Conservation (phyloP, 2,113 vertebrate species). For the Carollia perspicillata region DNA sequence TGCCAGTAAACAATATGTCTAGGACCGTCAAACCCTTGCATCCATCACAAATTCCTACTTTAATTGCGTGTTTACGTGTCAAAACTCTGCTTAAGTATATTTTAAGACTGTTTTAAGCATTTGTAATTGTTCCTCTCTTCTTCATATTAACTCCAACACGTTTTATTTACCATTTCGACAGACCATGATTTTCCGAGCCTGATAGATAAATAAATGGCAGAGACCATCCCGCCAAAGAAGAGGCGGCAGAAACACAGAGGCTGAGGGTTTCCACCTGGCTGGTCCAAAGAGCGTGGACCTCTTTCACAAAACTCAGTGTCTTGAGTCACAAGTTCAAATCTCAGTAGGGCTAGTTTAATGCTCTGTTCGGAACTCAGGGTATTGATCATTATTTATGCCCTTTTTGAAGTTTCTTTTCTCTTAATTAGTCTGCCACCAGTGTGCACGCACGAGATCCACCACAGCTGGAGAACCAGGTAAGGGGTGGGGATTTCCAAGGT, state of each 20-base stretch:
- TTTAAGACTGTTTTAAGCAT: slow-evolving; percentile 82
- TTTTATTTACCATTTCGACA: slow-evolving; percentile 68
- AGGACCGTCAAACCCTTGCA: slow-evolving; percentile 76
- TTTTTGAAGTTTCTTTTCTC: not conserved
- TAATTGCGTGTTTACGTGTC: slow-evolving; percentile 85
- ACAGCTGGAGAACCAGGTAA: not conserved
- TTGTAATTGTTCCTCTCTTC: slow-evolving; percentile 83
- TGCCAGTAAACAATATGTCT: slow-evolving; percentile 85
- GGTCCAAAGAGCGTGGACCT: not conserved
- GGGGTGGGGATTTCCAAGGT: not conserved
- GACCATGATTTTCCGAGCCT: slow-evolving; percentile 43
- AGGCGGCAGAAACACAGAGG: not conserved
- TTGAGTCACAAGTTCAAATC: slow-evolving; percentile 3
- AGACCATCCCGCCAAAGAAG: not conserved
- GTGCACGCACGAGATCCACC: not conserved
- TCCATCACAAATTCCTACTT: slow-evolving; percentile 86
- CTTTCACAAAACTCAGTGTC: not conserved
- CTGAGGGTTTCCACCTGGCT: not conserved
- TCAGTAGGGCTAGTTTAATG: not conserved
- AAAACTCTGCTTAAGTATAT: slow-evolving; percentile 82
- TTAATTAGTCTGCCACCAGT: not conserved
- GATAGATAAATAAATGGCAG: slow-evolving; percentile 58
- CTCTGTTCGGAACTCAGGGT: not conserved
- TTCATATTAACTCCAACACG: slow-evolving; percentile 77
- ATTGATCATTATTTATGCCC: not conserved